Base-by-base conservation (phyloP, 2,797 vertebrate genomes). In the Sebastes reedi region DNA sequence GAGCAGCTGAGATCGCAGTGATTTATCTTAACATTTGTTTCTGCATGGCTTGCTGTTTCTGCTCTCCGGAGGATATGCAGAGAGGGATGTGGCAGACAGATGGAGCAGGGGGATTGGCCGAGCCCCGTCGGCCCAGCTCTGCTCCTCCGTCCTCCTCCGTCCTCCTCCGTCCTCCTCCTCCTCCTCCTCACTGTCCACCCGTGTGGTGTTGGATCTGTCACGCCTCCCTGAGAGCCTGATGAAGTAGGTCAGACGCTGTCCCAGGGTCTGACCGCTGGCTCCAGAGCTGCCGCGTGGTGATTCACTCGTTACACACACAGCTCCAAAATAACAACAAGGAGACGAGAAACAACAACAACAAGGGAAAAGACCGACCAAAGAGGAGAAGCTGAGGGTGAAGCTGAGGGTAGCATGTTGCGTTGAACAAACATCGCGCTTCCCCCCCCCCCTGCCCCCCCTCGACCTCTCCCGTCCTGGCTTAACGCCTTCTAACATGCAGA, bases 1-100 rank as follows among this genome's bases (percentile, higher is more conserved):
- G 75, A 87, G 87, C 89, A 89, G 88, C 85, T 82, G 84, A 87
- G 85, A 89, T 92, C 52, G 62, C 56, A 62, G 90, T 83, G 89
- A 94, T 95, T 93, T 92, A 95, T 95, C 93, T 93, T 86, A 93
- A 87, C 92, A 87, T 92, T 94, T 88, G 88, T 89, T 94, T 94
- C 88, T 94, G 93, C 93, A 65, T 78, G 89, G 87, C 83, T 92
- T 88, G 92, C 93, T 84, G 77, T 94, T 93, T 89, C 80, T 39
- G 80, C 88, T 94, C 89, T 92, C 90, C 32, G 42, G 92, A 91
- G 91, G 86, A 92, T 86, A 74, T 84, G 86, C 82, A 77, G 85
- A 88, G 83, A 82, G 83, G 71, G 91, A 92, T 84, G 94, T 90
- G 92, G 88, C 84, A 76, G 91, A 88, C 87, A 87, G 92, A 92